Base-by-base conservation (phyloP, 2,888 invertebrate genomes). In the Lithophane ornitopus region DNA sequence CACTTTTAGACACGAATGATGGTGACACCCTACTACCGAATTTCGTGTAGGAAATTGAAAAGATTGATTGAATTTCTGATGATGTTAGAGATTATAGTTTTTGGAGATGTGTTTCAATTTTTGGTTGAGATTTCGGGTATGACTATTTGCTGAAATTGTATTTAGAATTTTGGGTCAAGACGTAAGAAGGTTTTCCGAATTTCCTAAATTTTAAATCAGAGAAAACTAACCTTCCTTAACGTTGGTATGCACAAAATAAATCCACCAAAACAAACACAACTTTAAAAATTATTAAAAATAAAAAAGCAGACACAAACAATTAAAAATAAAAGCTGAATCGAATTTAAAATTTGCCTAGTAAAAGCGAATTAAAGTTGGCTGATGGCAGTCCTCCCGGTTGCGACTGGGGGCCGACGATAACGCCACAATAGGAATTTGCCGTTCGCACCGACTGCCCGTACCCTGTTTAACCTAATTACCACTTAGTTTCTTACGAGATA, bases 331-430 rank as follows among this genome's bases (percentile, higher is more conserved):
- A 90, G 85, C 86, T 90, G 89, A 91, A 92, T 90, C 87, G 92
- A 94, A 94, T 95, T 95, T 94, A 95, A 95, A 95, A 93, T 92
- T 93, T 90, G 87, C 91, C 90, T 91, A 91, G 92, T 92, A 93
- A 92, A 94, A 94, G 91, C 91, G 94, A 94, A 95, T 95, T 95
- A 95, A 95, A 95, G 94, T 95, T 93, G 92, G 92, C 87, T 88
- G 89, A 87, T 87, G 87, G 82, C 92, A 91, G 90, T 90, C 90
- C 91, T 91, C 89, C 89, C 89, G 84, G 88, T 84, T 81, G 86
- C 83, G 88, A 89, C 94, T 96, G 95, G 93, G 92, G 92, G 87
- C 85, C 83, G 91, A 88, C 93, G 96, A 96, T 96, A 96, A 96
- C 93, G 91, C 80, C 88, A 96, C 96, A 96, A 96, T 94, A 89